Conservation (phyloP, 1,140 invertebrate species). For the Calosoma granatense region DNA sequence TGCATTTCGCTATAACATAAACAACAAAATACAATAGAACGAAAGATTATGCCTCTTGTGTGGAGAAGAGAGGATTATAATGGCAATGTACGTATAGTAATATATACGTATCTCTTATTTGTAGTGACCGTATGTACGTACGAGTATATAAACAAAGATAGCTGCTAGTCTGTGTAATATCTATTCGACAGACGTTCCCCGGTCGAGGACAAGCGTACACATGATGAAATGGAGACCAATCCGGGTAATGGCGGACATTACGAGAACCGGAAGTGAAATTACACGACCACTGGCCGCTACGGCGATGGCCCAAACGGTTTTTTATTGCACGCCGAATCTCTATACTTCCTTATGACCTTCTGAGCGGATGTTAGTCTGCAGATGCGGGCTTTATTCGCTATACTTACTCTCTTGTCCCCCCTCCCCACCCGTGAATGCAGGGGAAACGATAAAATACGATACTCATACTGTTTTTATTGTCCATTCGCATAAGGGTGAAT, state of each 20-base stretch:
- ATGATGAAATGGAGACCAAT: slow-evolving; percentile 14
- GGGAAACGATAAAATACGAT: no score
- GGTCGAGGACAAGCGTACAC: not conserved
- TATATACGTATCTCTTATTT: not conserved
- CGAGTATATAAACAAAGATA: no score
- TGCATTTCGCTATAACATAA: no score
- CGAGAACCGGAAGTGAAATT: slow-evolving; percentile 18
- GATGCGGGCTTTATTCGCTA: not conserved
- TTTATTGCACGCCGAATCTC: slow-evolving; percentile 14
- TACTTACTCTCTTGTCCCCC: slow-evolving; percentile 7
- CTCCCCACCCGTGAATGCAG: no score
- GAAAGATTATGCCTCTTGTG: no score
- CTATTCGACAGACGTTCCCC: slow-evolving; percentile 7
- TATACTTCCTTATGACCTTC: not conserved
- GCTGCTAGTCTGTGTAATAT: no score
- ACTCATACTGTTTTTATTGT: no score
- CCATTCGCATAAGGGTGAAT: no score
- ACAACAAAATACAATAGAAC: no score
- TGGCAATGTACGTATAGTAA: no score
- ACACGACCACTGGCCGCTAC: slow-evolving; percentile 18
- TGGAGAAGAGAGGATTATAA: no score
- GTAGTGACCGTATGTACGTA: no score
- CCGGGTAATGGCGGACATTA: slow-evolving; percentile 18
- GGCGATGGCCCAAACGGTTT: slow-evolving; percentile 14
- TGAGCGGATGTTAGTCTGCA: not conserved